These are phyloP conservation scores for Xenopus tropicalis DNA, from an alignment of 2,113 vertebrate species.

Conservation along the genomic window DNA sequence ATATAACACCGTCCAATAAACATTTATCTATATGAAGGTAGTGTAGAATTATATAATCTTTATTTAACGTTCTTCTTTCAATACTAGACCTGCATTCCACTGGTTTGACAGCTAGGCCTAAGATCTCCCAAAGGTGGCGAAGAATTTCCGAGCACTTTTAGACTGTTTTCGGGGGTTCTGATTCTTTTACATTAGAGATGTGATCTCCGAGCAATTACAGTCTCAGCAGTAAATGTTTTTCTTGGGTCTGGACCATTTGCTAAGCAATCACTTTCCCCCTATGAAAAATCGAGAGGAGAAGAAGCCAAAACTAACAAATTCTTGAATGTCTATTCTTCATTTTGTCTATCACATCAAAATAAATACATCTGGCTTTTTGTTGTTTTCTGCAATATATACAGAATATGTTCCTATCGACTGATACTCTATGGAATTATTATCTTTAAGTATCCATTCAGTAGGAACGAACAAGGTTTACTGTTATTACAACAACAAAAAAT, in stretches of 20 bases:
- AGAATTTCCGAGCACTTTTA: constrained; percentile 51
- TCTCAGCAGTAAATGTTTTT: constrained; percentile 40
- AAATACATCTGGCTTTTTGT: neutral
- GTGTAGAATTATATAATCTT: neutral
- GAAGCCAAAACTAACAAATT: constrained; percentile 51
- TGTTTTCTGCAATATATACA: neutral
- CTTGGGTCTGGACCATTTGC: constrained; percentile 50
- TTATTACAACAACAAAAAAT: no score
- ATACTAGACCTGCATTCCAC: constrained; percentile 19
- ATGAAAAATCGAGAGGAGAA: constrained; percentile 45
- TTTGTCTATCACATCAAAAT: constrained; percentile 27
- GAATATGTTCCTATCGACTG: no score
- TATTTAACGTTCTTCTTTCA: constrained; percentile 9
- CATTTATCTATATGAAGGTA: neutral
- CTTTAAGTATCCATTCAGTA: no score
- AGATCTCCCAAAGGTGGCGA: constrained; percentile 49
- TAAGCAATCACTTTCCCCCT: constrained; percentile 54
- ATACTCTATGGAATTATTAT: no score
- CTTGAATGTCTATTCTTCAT: constrained; percentile 20
- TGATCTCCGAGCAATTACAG: constrained; percentile 54
- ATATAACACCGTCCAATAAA: neutral
- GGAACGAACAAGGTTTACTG: no score
- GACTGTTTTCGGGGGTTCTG: constrained; percentile 47
- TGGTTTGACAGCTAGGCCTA: constrained; percentile 49
- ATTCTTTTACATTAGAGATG: constrained; percentile 53